These are phyloP conservation scores for Pelodiscus sinensis DNA, from an alignment of 2,113 vertebrate species.

Conservation along the genomic window DNA sequence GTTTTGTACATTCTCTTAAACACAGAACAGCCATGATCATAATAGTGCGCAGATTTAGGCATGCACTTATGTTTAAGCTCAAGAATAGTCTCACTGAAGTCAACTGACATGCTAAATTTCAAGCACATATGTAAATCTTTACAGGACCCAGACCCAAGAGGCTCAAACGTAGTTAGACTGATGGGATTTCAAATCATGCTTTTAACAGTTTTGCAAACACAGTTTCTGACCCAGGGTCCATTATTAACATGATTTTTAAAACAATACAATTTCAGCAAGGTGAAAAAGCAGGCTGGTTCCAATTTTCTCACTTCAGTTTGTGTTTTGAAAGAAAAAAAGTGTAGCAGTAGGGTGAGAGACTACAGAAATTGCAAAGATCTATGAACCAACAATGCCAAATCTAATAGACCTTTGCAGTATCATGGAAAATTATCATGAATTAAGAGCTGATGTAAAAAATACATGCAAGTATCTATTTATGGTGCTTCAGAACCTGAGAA, in stretches of 20 bases:
- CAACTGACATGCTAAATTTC: constrained; percentile 19
- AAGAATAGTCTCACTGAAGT: background rate
- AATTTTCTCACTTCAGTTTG: background rate
- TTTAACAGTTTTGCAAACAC: background rate
- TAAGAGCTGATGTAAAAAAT: background rate
- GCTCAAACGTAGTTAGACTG: background rate
- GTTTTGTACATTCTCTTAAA: constrained; percentile 4
- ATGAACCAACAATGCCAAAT: background rate
- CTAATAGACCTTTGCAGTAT: accelerated
- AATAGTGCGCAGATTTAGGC: constrained; percentile 16
- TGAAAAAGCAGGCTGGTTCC: background rate
- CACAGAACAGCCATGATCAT: background rate
- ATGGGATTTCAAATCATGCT: background rate
- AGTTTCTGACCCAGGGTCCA: background rate
- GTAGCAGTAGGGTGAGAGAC: background rate
- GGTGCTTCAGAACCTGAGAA: background rate
- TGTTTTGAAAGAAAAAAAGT: background rate
- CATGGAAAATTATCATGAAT: background rate
- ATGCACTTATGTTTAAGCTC: background rate
- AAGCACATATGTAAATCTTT: background rate
- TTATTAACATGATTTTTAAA: constrained; percentile 12
- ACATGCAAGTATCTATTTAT: background rate
- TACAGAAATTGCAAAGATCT: background rate
- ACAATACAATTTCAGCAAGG: background rate
- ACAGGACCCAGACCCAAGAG: background rate